phyloP scores from a whole-genome alignment of 2,113 vertebrate species.

The Sitta europaea region DNA sequence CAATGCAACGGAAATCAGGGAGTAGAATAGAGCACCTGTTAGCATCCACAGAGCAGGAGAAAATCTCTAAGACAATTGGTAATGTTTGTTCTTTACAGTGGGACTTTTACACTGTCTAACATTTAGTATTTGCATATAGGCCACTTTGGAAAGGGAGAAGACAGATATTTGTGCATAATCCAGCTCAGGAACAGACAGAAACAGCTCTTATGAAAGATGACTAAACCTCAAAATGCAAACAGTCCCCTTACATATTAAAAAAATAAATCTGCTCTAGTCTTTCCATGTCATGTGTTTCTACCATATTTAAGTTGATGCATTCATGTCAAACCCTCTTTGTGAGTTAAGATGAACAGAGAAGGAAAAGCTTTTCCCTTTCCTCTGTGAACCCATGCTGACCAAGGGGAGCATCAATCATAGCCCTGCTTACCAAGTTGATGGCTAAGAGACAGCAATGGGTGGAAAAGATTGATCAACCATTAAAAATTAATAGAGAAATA shows the following conservation, averaged over 20 bases:
- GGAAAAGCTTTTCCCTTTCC: neutral
- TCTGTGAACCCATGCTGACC: neutral
- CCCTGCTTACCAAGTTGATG: neutral
- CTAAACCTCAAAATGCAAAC: neutral
- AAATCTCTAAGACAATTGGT: neutral
- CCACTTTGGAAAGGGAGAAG: neutral
- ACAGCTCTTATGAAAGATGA: neutral
- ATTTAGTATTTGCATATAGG: neutral
- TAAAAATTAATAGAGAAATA: neutral
- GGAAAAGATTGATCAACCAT: neutral
- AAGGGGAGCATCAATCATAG: neutral
- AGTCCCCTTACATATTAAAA: neutral
- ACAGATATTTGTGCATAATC: neutral
- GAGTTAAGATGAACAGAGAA: neutral
- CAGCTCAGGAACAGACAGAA: neutral
- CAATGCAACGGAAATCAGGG: neutral
- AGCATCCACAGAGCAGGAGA: neutral
- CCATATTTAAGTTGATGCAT: neutral
- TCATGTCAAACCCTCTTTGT: neutral
- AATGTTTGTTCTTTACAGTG: neutral
- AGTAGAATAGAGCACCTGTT: neutral
- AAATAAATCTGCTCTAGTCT: neutral
- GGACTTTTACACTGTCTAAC: neutral
- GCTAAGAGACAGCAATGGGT: neutral
- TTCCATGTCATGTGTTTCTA: neutral